Percentiles rank a stretch among this genome's conserved stretches.
Conservation (phyloP, 2,888 invertebrate species). For the Bhutanitis thaidina region DNA sequence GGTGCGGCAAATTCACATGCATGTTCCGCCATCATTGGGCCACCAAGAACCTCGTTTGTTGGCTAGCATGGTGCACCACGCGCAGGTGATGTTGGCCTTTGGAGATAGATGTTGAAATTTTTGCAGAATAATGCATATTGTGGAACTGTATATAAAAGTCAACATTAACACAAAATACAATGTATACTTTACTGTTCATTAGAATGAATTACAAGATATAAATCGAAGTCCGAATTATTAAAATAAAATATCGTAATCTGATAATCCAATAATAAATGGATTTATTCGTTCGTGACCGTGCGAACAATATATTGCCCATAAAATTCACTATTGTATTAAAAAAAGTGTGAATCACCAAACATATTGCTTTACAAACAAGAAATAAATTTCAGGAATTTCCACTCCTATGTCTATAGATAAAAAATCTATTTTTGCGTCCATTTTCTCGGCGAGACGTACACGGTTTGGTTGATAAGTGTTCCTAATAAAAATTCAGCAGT, state of each 20-base stretch:
- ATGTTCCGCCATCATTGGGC: no score
- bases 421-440: conserved; percentile 6
- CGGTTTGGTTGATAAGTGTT: conserved; percentile 12
- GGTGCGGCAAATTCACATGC: no score
- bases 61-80: no score
- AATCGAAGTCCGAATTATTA: no score
- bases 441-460: background rate
- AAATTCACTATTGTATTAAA: conserved; percentile 18
- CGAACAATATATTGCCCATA: conserved; percentile 15
- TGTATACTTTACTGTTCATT: no score
- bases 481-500: conserved; percentile 23
- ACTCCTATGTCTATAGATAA: background rate
- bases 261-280: conserved; percentile 13
- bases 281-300: conserved; percentile 13
- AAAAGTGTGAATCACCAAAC: conserved; percentile 14
- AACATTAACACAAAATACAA: no score
- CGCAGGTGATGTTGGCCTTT: no score
- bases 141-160: no score
- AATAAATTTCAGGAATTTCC: conserved; percentile 9
- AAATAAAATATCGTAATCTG: background rate
- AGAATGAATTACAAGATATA: no score
- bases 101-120: no score
- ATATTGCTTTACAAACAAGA: conserved; percentile 1
- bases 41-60: no score
- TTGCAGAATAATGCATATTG: no score